Evolutionary conservation across 64 coral and sea anemone genomes (phyloP), one percentile per base, ranked within the genome.

Genomic region (Montipora cactus): DNA sequence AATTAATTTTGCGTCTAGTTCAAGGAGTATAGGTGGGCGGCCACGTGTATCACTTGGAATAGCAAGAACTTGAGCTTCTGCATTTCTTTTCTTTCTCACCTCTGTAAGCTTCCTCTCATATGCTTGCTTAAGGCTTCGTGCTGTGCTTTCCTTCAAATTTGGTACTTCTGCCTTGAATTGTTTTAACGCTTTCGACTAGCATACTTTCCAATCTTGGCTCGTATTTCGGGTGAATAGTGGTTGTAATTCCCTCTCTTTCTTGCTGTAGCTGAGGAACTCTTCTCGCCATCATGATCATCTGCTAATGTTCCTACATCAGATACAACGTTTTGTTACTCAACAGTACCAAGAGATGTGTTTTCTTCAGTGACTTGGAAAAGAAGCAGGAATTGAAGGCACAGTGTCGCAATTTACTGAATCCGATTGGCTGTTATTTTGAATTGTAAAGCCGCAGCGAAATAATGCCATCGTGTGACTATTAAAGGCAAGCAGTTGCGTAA

Each of bases 371-470:
- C 76, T 78, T 78, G 22, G 22, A 78, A 78, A 78, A 78, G 76
- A 78, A 78, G 76, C 76, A 78, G 22, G 44, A 78, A 78, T 78
- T 78, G 15, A 78, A 78, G 76, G 76, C 76, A 47, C 76, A 78
- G 44, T 21, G 76, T 78, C 76, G 0, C 0, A 78, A 78, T 78
- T 78, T 21, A 78, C 76, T 78, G 22, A 78, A 78, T 78, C 76
- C 22, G 21, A 78, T 25, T 55, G 52, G 78, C 78, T 80, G 78
- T 80, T 58, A 80, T 80, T 90, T 19, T 90, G 88, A 77, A 90
- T 66, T 64, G 88, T 90, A 90, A 80, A 90, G 76, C 88, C 20
- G 62, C 45, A 79, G 53, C 73, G 7, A 76, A 75, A 58, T 75
- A 75, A 77, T 61, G 88, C 51, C 74, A 90, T 62, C 59, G 9